Conservation (phyloP, 2,113 vertebrate genomes). For the Rhinoptilus africanus region DNA sequence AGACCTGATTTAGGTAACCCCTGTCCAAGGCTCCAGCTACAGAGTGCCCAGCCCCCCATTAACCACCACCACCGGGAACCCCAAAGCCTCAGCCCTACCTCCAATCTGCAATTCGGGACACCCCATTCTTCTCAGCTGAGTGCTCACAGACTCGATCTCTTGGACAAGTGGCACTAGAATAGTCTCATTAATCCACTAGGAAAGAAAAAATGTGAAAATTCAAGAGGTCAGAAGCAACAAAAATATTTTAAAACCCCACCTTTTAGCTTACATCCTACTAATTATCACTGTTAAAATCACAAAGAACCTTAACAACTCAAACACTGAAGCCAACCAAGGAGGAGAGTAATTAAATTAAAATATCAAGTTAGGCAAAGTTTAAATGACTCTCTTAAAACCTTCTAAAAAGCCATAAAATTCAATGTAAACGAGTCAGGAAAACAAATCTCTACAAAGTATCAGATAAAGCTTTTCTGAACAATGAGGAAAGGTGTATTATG, state of each 20-base stretch:
- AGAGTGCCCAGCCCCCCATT: accelerated
- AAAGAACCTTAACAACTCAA: neutral
- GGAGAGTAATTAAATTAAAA: neutral
- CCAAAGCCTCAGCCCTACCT: constrained; percentile 72
- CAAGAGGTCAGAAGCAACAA: neutral
- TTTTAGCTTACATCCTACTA: neutral
- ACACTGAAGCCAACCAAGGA: neutral
- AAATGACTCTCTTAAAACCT: neutral
- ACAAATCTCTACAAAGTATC: neutral
- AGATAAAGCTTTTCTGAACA: neutral
- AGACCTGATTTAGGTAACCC: accelerated
- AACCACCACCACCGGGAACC: neutral
- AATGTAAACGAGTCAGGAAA: neutral
- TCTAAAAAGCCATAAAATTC: neutral
- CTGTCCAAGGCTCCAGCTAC: accelerated
- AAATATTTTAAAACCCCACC: neutral
- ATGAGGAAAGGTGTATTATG: neutral
- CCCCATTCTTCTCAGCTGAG: constrained; percentile 91
- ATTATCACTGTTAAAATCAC: neutral
- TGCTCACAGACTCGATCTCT: constrained; percentile 91
- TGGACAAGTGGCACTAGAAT: constrained; percentile 90
- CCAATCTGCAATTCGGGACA: constrained; percentile 94
- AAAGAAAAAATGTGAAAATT: neutral
- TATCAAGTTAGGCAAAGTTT: neutral
- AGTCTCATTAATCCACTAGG: constrained; percentile 96